phyloP scores from a whole-genome alignment of 2,797 vertebrate genomes.

The Siniperca scherzeri region DNA sequence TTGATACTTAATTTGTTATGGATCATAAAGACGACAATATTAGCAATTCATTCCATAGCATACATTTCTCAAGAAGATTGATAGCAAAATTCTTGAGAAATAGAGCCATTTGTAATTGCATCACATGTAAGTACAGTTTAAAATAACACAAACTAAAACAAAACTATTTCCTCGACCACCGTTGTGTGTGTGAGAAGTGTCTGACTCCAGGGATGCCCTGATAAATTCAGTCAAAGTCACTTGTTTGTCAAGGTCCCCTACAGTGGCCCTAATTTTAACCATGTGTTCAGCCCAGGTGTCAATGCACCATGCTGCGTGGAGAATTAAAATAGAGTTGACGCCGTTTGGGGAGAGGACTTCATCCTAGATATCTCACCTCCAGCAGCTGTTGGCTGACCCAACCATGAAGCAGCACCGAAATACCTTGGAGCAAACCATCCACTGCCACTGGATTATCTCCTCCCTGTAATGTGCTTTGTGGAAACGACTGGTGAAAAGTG shows the following conservation, averaged over 20 bases:
- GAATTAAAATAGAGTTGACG: conserved; percentile 78
- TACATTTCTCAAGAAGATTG: neutral
- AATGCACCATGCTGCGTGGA: conserved; percentile 67
- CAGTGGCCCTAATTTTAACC: conserved; percentile 76
- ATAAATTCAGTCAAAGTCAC: conserved; percentile 78
- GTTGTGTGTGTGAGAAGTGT: conserved; percentile 15
- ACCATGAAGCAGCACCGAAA: conserved; percentile 56
- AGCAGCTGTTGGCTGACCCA: conserved; percentile 73
- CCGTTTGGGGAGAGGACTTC: conserved; percentile 75
- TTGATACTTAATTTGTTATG: neutral
- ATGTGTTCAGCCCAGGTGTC: conserved; percentile 75
- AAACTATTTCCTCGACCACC: conserved; percentile 3
- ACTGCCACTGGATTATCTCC: conserved; percentile 50
- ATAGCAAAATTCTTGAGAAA: too few relatives aligned
- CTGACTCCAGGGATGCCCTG: conserved; percentile 43
- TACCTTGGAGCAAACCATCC: conserved; percentile 52
- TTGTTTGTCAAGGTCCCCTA: conserved; percentile 79
- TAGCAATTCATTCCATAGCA: neutral
- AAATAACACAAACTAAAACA: conserved; percentile 26
- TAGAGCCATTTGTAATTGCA: neutral
- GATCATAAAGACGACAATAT: neutral
- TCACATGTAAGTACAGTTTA: neutral
- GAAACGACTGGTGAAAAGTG: conserved; percentile 43
- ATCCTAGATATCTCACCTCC: conserved; percentile 78
- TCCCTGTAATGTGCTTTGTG: conserved; percentile 36